These are phyloP conservation scores for Platyrinchus mystaceus DNA, from an alignment of 2,797 vertebrate species.

Conservation along the genomic window DNA sequence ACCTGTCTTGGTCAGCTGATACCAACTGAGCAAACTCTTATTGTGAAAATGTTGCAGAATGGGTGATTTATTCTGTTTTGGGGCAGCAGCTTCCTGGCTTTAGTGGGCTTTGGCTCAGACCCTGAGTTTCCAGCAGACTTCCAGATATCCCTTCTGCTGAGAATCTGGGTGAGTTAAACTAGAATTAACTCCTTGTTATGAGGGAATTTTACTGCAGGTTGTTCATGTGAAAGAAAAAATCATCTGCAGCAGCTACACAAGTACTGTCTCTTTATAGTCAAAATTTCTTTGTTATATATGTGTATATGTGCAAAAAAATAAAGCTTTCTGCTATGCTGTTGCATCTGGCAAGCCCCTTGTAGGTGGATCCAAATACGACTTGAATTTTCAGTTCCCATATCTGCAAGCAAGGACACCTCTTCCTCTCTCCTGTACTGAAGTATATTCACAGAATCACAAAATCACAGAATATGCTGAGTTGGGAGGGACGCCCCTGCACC, in stretches of 20 bases:
- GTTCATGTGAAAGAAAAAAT: background rate
- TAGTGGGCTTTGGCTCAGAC: background rate
- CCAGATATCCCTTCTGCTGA: background rate
- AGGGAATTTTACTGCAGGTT: background rate
- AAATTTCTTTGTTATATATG: background rate
- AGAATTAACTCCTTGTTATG: background rate
- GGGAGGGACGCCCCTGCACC: background rate
- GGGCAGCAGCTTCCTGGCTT: background rate
- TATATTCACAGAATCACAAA: background rate
- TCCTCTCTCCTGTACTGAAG: background rate
- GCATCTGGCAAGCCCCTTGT: background rate
- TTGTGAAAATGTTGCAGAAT: background rate
- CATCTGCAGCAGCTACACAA: background rate
- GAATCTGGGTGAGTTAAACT: background rate
- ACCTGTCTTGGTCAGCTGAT: background rate
- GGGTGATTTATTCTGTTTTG: background rate
- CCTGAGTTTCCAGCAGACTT: background rate
- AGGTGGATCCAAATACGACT: background rate
- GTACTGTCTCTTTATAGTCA: background rate
- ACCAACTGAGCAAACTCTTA: background rate
- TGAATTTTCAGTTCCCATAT: background rate
- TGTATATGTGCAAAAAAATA: background rate
- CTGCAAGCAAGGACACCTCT: background rate
- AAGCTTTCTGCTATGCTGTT: background rate
- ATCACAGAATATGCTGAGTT: background rate